phyloP scores from a whole-genome alignment of 2,888 invertebrate species.

The Julus scanicus region DNA sequence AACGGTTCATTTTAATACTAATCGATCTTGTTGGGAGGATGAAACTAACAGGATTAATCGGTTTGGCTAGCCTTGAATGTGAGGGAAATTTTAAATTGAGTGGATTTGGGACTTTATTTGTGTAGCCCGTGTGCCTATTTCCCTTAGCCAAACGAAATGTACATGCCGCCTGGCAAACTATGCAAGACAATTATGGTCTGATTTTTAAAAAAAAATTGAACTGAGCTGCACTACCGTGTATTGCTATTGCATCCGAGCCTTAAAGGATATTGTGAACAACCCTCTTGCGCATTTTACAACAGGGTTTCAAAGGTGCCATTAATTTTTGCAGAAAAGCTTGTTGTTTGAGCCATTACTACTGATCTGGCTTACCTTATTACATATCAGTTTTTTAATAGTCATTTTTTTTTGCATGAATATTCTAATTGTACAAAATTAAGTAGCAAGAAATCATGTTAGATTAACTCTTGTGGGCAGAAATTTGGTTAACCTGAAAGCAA shows the following conservation, averaged over 20 bases:
- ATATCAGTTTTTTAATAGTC: conserved; percentile 27
- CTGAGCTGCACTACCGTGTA: neutral
- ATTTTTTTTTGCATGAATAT: neutral
- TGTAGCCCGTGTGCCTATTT: conserved; percentile 29
- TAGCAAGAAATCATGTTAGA: neutral
- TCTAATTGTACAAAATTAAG: neutral
- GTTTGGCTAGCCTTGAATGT: neutral
- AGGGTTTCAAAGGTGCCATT: neutral
- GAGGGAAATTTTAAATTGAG: neutral
- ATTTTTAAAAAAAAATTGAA: neutral
- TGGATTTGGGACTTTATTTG: neutral
- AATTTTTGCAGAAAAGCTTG: neutral
- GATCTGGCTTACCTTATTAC: conserved; percentile 5
- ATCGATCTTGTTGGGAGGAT: neutral
- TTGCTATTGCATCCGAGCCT: conserved; percentile 10
- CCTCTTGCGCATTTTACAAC: neutral
- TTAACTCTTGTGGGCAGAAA: neutral
- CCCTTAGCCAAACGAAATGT: neutral
- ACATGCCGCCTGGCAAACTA: neutral
- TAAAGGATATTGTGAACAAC: neutral
- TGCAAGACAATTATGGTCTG: conserved; percentile 1
- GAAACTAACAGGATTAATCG: neutral
- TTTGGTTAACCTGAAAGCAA: neutral
- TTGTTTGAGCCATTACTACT: conserved; percentile 5
- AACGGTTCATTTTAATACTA: neutral